Base-by-base conservation (phyloP, 1,140 invertebrate species). In the Brachionus plicatilis region DNA sequence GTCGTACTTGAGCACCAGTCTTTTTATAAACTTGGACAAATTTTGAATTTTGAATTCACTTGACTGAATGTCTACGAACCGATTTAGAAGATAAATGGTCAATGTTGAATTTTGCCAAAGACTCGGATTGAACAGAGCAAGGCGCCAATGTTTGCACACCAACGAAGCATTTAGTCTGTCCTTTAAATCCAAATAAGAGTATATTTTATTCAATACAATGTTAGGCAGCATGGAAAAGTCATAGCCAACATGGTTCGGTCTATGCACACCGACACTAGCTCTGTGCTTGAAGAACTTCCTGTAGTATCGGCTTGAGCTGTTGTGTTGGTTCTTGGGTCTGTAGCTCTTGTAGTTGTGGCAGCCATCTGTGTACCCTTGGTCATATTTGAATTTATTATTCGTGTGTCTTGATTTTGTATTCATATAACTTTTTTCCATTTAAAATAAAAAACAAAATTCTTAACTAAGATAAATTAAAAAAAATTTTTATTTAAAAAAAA, bases 401-500 rank as follows among this genome's bases (percentile, higher is more conserved):
- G 68, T 72, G n/a, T 72, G 68, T 72, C 68, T 72, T 37, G 68
- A 20, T 43, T 72, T 72, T 41, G 68, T 72, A 47, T 72, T 68
- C 33, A 68, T 33, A 45, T 47, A 76, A 50, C 47, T 76, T 76
- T 76, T 76, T 76, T 76, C 72, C 72, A 76, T 76, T 76, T 76
- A 76, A 20, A 24, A 24, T 50, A 76, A 76, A 76, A 76, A 50
- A 43, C 70, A 75, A 75, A 75, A 75, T 37, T 75, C 33, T 43
- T 75, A 17, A 43, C 20, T 20, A 75, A 45, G 41, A 43, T 43
- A 45, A 75, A 75, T 43, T 43, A 43, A 43, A 24, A 17, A 17
- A 24, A 4, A 3, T 33, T 45, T 75, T 75, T 43, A 24, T 45
- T 75, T 75, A 17, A 11, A 76, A 50, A 76, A 29, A 50, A 53